These are phyloP conservation scores for Eurypyga helias DNA, from an alignment of 2,113 vertebrate species.

Conservation along the genomic window DNA sequence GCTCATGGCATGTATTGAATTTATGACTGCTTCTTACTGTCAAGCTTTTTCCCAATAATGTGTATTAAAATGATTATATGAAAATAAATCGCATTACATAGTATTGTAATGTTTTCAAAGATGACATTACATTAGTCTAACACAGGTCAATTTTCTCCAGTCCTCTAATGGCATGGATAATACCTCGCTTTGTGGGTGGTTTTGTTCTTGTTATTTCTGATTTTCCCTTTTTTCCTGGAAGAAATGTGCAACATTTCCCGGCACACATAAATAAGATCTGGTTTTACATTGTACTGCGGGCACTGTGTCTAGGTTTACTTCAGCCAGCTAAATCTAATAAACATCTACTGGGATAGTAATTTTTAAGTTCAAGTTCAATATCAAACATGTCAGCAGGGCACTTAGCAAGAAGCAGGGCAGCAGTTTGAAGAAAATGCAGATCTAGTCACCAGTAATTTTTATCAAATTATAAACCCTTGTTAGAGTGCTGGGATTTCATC, in stretches of 20 bases:
- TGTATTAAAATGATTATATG: conserved; percentile 70
- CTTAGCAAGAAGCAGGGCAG: conserved; percentile 61
- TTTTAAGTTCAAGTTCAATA: conserved; percentile 72
- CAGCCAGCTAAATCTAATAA: conserved; percentile 73
- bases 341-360: conserved; percentile 69
- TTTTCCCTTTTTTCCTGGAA: conserved; percentile 69
- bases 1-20: conserved; percentile 20
- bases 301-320: conserved; percentile 66
- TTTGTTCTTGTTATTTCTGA: conserved; percentile 57
- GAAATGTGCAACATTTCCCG: conserved; percentile 71
- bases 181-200: conserved; percentile 52
- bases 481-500: conserved; percentile 56
- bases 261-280: conserved; percentile 73
- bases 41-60: conserved; percentile 64
- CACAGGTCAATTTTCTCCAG: conserved; percentile 54
- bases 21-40: conserved; percentile 40
- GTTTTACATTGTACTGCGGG: conserved; percentile 40
- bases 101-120: conserved; percentile 65
- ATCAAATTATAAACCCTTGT: conserved; percentile 61
- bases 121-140: conserved; percentile 68
- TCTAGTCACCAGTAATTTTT: conserved; percentile 50
- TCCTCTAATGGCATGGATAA: conserved; percentile 61
- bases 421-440: conserved; percentile 61
- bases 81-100: conserved; percentile 68
- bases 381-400: conserved; percentile 73